phyloP scores from a whole-genome alignment of 2,113 vertebrate genomes.

The Grantiella picta region DNA sequence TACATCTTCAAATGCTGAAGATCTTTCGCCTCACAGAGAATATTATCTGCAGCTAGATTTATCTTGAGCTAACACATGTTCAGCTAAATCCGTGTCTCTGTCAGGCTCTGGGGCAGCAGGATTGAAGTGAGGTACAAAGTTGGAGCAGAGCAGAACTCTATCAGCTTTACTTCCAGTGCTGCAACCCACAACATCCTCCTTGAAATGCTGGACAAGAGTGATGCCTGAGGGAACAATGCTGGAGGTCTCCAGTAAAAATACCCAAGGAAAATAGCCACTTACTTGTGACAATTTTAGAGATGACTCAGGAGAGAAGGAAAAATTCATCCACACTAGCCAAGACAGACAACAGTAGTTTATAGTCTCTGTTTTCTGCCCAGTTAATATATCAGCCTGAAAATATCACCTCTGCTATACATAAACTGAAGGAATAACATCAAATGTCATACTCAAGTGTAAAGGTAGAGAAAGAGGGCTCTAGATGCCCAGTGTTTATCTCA shows the following conservation, averaged over 20 bases:
- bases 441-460: neutral
- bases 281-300: neutral
- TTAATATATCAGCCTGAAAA: neutral
- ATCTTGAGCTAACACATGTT: neutral
- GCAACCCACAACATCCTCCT: neutral
- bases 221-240: fast-evolving
- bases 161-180: neutral
- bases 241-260: neutral
- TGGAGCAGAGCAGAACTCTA: neutral
- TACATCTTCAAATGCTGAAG: neutral
- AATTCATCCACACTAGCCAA: neutral
- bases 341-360: neutral
- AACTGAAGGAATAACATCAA: neutral
- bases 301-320: neutral
- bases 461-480: neutral
- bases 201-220: neutral
- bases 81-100: neutral
- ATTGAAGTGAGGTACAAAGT: neutral
- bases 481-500: neutral
- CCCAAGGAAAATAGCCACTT: neutral
- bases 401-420: neutral
- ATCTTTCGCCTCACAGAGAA: neutral
- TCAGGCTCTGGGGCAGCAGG: neutral
- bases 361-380: neutral
- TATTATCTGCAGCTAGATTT: neutral